Percentiles rank a stretch among this genome's conserved stretches.
Evolutionary conservation across 2,797 vertebrate species (phyloP).

Genomic region (Sebastes flavidus): DNA sequence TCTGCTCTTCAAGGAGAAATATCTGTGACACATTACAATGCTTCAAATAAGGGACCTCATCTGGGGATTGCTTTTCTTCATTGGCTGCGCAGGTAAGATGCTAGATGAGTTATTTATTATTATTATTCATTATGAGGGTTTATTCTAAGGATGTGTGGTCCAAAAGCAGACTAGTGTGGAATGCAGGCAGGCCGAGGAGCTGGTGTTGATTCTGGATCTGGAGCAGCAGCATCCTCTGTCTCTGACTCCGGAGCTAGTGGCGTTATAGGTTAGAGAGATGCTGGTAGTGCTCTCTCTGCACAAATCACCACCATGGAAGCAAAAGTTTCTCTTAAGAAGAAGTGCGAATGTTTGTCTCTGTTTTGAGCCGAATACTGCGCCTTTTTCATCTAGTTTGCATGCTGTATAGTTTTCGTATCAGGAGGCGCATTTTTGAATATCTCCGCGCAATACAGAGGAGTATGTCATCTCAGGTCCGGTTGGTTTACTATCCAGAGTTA

Average conservation of each 20-base stretch:
- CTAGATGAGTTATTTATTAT: conserved; percentile 12
- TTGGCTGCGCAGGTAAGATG: conserved; percentile 90
- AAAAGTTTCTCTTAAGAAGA: conserved; percentile 34
- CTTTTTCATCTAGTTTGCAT: background rate
- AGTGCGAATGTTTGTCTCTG: background rate
- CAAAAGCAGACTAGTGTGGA: background rate
- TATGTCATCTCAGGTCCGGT: background rate
- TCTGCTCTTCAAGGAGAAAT: conserved; percentile 78
- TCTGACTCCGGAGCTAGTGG: conserved; percentile 48
- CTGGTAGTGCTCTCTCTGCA: background rate
- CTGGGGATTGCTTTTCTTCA: conserved; percentile 89
- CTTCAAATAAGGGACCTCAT: conserved; percentile 88
- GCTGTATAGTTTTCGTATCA: background rate
- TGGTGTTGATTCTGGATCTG: background rate
- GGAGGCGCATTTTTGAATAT: conserved; percentile 8
- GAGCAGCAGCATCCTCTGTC: conserved; percentile 58
- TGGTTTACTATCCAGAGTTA: background rate
- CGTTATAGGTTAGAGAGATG: background rate
- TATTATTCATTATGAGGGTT: background rate
- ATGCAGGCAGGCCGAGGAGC: conserved; percentile 20
- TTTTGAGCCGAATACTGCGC: no score
- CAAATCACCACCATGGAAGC: background rate
- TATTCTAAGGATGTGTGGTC: background rate
- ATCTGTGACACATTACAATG: conserved; percentile 86
- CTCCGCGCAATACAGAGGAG: background rate